Evolutionary conservation across 2,888 invertebrate species (phyloP).

Genomic region (Halictus quadricinctus): DNA sequence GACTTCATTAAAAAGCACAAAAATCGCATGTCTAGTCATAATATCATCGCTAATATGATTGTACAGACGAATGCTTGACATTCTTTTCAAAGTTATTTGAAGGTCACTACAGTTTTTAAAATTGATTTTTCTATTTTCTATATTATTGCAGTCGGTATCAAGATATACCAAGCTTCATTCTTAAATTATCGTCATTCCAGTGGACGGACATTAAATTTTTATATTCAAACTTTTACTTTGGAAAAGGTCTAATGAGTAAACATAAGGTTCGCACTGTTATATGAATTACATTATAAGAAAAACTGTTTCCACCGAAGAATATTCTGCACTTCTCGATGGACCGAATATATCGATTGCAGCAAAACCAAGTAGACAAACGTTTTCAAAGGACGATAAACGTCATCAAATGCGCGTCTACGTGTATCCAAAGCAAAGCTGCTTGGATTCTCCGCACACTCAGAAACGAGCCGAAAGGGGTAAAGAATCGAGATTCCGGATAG

Average conservation of each 20-base stretch:
- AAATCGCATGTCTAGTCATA: background rate
- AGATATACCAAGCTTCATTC: no score
- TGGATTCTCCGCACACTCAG: background rate
- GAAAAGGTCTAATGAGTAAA: no score
- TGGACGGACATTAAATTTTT: no score
- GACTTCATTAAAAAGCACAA: background rate
- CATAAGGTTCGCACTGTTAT: no score
- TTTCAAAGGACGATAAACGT: background rate
- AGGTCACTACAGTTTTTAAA: background rate
- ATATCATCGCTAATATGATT: background rate
- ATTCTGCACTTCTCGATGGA: no score
- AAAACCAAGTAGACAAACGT: background rate
- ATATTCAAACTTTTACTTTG: no score
- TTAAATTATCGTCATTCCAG: no score
- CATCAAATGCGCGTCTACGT: background rate
- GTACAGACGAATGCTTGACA: background rate
- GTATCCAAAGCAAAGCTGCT: background rate
- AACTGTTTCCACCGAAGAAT: background rate
- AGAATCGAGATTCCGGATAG: conserved; percentile 14
- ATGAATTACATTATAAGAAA: background rate
- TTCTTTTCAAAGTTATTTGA: background rate
- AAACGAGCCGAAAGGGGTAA: background rate
- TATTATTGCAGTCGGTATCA: background rate
- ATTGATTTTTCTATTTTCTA: accelerated
- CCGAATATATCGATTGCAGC: no score